These are phyloP conservation scores for Copidosoma floridanum DNA, from an alignment of 1,140 invertebrate genomes.

Conservation along the genomic window DNA sequence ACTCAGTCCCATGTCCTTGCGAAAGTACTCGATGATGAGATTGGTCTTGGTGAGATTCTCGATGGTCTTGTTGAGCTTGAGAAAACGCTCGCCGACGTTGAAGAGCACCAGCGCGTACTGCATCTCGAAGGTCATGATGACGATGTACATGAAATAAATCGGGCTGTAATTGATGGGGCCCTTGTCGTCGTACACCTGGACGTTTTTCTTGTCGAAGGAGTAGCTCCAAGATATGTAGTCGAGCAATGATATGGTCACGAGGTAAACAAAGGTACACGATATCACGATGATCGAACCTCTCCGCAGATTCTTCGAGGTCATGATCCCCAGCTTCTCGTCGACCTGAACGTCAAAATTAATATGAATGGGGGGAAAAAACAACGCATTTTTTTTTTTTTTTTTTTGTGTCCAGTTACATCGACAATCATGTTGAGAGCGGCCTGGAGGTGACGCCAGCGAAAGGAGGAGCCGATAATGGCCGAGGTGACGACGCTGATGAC, in stretches of 20 bases:
- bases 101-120: slow-evolving; percentile 47
- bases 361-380: no score
- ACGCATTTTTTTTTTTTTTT: no score
- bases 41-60: slow-evolving; percentile 37
- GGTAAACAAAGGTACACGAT: slow-evolving; percentile 27
- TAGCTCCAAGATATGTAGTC: slow-evolving; percentile 45
- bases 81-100: slow-evolving; percentile 46
- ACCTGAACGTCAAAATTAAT: no score
- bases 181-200: slow-evolving; percentile 32
- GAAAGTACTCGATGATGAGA: slow-evolving; percentile 34
- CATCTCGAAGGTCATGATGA: slow-evolving; percentile 46
- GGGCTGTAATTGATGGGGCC: slow-evolving; percentile 51
- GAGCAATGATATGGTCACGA: slow-evolving; percentile 35
- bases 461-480: slow-evolving; percentile 39
- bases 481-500: slow-evolving; percentile 37
- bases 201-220: slow-evolving; percentile 32
- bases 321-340: slow-evolving; percentile 39
- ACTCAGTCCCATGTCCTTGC: slow-evolving; percentile 43
- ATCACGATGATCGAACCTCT: slow-evolving; percentile 34
- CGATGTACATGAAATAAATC: slow-evolving; percentile 49
- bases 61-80: slow-evolving; percentile 43
- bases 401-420: slow-evolving; percentile 33
- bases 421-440: slow-evolving; percentile 40
- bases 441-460: slow-evolving; percentile 44
- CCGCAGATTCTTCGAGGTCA: slow-evolving; percentile 35